phyloP scores from a whole-genome alignment of 2,113 vertebrate species.

The Peucedramus taeniatus region DNA sequence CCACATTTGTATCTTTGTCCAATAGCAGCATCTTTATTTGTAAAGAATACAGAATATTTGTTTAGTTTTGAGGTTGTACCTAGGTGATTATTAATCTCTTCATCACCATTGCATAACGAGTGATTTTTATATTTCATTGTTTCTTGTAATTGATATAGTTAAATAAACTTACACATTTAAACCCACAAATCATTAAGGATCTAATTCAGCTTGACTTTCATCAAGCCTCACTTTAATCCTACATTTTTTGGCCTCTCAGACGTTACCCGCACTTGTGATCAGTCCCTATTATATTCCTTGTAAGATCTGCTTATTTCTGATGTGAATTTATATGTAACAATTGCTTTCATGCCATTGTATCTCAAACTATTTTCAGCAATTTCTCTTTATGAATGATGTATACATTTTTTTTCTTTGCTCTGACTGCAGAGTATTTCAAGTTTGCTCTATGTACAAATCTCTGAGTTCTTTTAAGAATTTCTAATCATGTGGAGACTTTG shows the following conservation, averaged over 20 bases:
- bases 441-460: neutral
- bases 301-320: neutral
- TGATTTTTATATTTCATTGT: neutral
- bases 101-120: neutral
- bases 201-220: neutral
- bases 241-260: neutral
- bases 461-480: neutral
- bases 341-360: neutral
- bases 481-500: neutral
- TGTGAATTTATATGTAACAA: neutral
- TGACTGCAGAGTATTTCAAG: neutral
- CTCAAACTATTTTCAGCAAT: neutral
- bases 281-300: neutral
- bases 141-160: neutral
- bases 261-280: neutral
- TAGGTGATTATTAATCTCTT: neutral
- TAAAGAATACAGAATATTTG: neutral
- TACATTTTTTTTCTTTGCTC: neutral
- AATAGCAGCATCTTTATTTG: neutral
- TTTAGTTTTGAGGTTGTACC: neutral
- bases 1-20: neutral
- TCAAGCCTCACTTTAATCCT: neutral
- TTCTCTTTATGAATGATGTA: neutral
- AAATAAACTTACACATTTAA: neutral
- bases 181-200: neutral